A percentile compares a stretch with the other conserved stretches of the same genome.
Conservation (phyloP, 2,797 vertebrate genomes). For the Helostoma temminkii region DNA sequence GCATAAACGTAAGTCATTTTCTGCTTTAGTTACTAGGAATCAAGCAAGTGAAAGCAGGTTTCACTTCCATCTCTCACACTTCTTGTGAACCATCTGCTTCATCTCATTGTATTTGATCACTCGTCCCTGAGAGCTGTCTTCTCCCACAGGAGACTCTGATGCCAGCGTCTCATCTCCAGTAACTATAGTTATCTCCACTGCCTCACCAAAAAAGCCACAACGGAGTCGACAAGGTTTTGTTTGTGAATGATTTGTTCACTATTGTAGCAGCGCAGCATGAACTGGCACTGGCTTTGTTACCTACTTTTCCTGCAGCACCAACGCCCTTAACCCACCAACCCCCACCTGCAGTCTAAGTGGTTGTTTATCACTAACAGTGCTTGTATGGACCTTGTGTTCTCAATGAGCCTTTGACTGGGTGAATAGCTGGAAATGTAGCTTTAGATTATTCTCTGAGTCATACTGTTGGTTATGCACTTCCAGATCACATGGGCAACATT, state of each 20-base stretch:
- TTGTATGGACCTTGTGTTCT: conserved; percentile 41
- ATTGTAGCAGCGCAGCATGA: conserved; percentile 69
- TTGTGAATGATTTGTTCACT: conserved; percentile 75
- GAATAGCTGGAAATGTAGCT: conserved; percentile 25
- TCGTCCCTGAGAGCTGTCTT: conserved; percentile 71
- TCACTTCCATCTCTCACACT: conserved; percentile 14
- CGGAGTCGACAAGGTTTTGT: conserved; percentile 88
- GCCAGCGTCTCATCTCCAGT: conserved; percentile 80
- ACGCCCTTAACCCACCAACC: conserved; percentile 26
- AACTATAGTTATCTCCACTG: conserved; percentile 86
- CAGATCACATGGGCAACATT: conserved; percentile 38
- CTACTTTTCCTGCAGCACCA: conserved; percentile 29
- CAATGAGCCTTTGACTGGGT: conserved; percentile 43
- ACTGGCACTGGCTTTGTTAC: conserved; percentile 60
- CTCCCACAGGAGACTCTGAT: conserved; percentile 83
- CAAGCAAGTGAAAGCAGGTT: not conserved
- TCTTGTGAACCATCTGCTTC: conserved; percentile 17
- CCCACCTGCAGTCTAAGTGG: conserved; percentile 57
- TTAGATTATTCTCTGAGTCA: conserved; percentile 32
- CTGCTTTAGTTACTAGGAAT: not conserved
- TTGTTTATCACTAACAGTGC: conserved; percentile 65
- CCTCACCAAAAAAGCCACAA: conserved; percentile 88
- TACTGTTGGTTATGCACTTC: conserved; percentile 30
- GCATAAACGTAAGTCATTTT: not conserved
- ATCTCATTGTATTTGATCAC: conserved; percentile 26